phyloP scores from a whole-genome alignment of 2,797 vertebrate genomes.

The Bradypodion ventrale region DNA sequence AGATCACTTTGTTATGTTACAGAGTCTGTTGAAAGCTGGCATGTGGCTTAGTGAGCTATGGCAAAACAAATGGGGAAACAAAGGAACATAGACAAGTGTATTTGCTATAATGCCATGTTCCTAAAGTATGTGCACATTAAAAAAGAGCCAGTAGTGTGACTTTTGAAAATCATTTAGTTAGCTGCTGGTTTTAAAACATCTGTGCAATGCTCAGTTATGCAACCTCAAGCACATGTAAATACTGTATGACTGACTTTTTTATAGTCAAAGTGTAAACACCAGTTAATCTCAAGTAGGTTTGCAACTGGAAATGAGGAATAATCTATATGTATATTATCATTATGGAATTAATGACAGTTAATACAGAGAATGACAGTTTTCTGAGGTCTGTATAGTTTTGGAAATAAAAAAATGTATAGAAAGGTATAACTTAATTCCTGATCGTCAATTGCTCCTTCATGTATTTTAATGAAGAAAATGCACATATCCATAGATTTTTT shows the following conservation, averaged over 20 bases:
- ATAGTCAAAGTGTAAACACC: constrained; percentile 62
- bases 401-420: constrained; percentile 79
- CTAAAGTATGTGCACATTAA: constrained; percentile 55
- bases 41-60: constrained; percentile 48
- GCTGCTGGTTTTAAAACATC: constrained; percentile 61
- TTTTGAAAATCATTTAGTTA: constrained; percentile 67
- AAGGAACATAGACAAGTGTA: constrained; percentile 41
- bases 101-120: constrained; percentile 58
- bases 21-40: constrained; percentile 48
- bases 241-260: constrained; percentile 74
- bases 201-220: constrained; percentile 66
- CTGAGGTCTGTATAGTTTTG: constrained; percentile 73
- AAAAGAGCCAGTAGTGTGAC: constrained; percentile 59
- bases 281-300: constrained; percentile 70
- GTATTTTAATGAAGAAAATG: constrained; percentile 88
- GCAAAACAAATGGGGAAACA: constrained; percentile 42
- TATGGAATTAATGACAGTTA: constrained; percentile 70
- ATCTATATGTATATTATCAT: constrained; percentile 75
- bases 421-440: constrained; percentile 74
- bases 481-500: constrained; percentile 88
- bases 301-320: constrained; percentile 68
- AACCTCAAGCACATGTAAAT: constrained; percentile 87
- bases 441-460: constrained; percentile 72
- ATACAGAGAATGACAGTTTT: constrained; percentile 63
- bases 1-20: constrained; percentile 52